These are phyloP conservation scores for Drosophila niveifrons DNA, from an alignment of 2,888 invertebrate species.

Conservation along the genomic window DNA sequence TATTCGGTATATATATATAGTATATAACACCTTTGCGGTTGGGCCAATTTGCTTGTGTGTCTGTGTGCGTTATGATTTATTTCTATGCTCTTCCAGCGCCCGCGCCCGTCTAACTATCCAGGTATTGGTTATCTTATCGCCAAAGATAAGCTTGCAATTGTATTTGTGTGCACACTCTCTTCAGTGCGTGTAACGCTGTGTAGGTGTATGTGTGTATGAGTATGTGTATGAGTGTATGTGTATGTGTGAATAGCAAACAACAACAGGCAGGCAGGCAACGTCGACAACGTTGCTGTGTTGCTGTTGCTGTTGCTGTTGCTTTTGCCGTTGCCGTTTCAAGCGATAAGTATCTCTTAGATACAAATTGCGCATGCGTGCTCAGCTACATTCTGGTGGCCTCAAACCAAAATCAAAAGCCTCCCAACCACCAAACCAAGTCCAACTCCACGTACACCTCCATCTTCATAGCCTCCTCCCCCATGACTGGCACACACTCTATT, in stretches of 20 bases:
- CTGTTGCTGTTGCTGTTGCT: background rate
- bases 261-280: slow-evolving; percentile 38
- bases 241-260: slow-evolving; percentile 57
- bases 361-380: slow-evolving; percentile 84
- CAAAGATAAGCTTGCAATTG: slow-evolving; percentile 49
- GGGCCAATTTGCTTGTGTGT: slow-evolving; percentile 40
- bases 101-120: slow-evolving; percentile 23
- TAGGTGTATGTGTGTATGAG: slow-evolving; percentile 14
- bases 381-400: slow-evolving; percentile 44
- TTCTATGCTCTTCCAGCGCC: slow-evolving; percentile 53
- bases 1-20: slow-evolving; percentile 38
- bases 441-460: slow-evolving; percentile 16
- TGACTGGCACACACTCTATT: slow-evolving; percentile 16
- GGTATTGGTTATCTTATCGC: slow-evolving; percentile 83
- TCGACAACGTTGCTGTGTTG: slow-evolving; percentile 5
- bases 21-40: slow-evolving; percentile 55
- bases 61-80: slow-evolving; percentile 73
- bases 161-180: slow-evolving; percentile 15
- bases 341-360: slow-evolving; percentile 83
- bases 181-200: slow-evolving; percentile 1
- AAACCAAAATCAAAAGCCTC: slow-evolving; percentile 36
- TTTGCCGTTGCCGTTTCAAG: slow-evolving; percentile 10
- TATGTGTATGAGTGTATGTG: slow-evolving; percentile 15
- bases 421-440: slow-evolving; percentile 1
- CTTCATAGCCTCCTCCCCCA: slow-evolving; percentile 8